These are phyloP conservation scores for Drosophila hamatofila DNA, from an alignment of 2,888 invertebrate genomes.

Conservation along the genomic window DNA sequence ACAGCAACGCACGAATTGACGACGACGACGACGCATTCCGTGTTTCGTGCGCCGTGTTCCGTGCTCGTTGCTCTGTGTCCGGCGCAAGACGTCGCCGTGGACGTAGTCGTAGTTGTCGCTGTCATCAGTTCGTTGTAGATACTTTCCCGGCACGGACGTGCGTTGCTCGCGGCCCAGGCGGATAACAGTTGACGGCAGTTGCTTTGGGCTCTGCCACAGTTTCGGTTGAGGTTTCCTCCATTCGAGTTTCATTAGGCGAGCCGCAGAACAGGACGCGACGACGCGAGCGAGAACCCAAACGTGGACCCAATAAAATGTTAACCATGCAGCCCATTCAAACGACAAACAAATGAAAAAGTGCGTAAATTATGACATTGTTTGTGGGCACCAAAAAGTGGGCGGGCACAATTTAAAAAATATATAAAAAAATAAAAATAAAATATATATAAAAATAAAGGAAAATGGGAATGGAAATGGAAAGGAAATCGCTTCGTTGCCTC, in stretches of 20 bases:
- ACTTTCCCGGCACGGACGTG: slow-evolving; percentile 81
- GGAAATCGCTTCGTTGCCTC: slow-evolving; percentile 49
- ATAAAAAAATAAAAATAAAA: neutral
- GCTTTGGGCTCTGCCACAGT: slow-evolving; percentile 44
- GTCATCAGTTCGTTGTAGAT: slow-evolving; percentile 79
- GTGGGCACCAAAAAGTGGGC: slow-evolving; percentile 9
- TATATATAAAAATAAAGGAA: neutral
- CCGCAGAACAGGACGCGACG: slow-evolving; percentile 46
- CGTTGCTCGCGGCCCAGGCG: slow-evolving; percentile 45
- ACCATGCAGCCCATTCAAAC: slow-evolving; percentile 49
- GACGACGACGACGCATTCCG: slow-evolving; percentile 60
- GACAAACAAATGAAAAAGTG: slow-evolving; percentile 69
- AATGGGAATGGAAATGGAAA: slow-evolving; percentile 34
- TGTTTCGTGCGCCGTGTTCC: slow-evolving; percentile 38
- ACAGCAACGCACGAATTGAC: slow-evolving; percentile 48
- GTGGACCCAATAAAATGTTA: slow-evolving; percentile 59
- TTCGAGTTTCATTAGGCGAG: slow-evolving; percentile 67
- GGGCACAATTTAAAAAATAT: slow-evolving; percentile 40
- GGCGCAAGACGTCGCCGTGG: slow-evolving; percentile 49
- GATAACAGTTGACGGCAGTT: slow-evolving; percentile 37
- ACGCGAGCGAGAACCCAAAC: slow-evolving; percentile 14
- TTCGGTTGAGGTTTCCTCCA: slow-evolving; percentile 57
- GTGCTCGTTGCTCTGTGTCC: slow-evolving; percentile 53
- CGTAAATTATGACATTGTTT: slow-evolving; percentile 75
- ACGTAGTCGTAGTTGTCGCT: slow-evolving; percentile 23